Conservation (phyloP, 2,797 vertebrate genomes). For the Coluber constrictor region DNA sequence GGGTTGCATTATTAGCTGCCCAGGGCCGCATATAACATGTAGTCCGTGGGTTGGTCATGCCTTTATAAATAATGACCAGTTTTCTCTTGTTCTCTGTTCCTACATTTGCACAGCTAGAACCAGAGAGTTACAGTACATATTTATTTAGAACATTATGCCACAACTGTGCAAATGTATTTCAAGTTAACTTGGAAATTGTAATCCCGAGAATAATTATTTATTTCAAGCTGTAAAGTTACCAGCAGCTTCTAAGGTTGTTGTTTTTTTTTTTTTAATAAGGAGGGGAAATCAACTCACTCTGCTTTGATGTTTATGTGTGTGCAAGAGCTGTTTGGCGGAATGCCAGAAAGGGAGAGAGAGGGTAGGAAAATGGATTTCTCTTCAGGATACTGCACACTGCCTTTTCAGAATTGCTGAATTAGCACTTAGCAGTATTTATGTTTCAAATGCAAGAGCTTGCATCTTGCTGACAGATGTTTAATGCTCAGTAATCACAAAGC, state of each 20-base stretch:
- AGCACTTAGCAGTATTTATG: neutral
- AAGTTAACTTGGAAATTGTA: neutral
- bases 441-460: constrained; percentile 23
- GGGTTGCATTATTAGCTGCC: neutral
- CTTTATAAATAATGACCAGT: neutral
- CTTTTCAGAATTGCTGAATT: constrained; percentile 31
- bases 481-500: constrained; percentile 2
- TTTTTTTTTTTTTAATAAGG: neutral
- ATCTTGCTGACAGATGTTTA: constrained; percentile 27
- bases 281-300: neutral
- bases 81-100: neutral
- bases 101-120: neutral
- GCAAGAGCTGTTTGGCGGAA: neutral
- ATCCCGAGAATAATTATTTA: neutral
- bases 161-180: neutral
- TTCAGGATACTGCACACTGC: constrained; percentile 7
- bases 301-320: neutral
- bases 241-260: neutral
- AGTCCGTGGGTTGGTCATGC: neutral
- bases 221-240: neutral
- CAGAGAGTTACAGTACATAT: neutral
- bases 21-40: neutral
- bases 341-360: neutral
- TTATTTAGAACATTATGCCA: neutral
- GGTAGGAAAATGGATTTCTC: neutral